phyloP scores from a whole-genome alignment of 2,113 vertebrate species.

The Lamprotornis superbus region DNA sequence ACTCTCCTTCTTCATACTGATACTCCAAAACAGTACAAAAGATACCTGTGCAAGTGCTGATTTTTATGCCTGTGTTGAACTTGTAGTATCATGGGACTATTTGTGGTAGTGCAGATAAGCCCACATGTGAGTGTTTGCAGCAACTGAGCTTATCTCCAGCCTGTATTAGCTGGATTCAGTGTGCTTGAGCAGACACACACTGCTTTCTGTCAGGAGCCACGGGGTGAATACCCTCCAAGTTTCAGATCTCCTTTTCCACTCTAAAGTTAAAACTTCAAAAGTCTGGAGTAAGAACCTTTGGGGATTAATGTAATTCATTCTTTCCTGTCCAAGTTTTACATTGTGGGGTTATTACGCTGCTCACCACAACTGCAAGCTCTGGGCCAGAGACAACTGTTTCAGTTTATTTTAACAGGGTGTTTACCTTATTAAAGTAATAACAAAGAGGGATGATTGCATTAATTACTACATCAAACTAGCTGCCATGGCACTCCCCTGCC shows the following conservation, averaged over 20 bases:
- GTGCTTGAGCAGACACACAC: background rate
- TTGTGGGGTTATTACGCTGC: slow-evolving; percentile 7
- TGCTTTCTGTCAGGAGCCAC: slow-evolving; percentile 11
- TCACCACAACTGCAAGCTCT: slow-evolving; percentile 35
- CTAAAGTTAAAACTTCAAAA: slow-evolving; percentile 54
- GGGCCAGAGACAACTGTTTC: slow-evolving; percentile 46
- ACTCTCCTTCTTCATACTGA: background rate
- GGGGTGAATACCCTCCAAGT: background rate
- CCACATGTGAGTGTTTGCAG: slow-evolving; percentile 29
- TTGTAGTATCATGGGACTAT: background rate
- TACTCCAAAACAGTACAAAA: background rate
- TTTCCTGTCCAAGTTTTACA: slow-evolving; percentile 41
- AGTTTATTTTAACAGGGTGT: slow-evolving; percentile 59
- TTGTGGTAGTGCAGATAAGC: slow-evolving; percentile 28
- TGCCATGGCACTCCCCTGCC: background rate
- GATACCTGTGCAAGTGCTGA: background rate
- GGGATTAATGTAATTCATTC: slow-evolving; percentile 58
- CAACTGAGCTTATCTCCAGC: slow-evolving; percentile 25
- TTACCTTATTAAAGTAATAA: slow-evolving; percentile 60
- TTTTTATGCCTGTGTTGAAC: background rate
- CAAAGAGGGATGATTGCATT: slow-evolving; percentile 18
- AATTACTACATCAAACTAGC: slow-evolving; percentile 23
- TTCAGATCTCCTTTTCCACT: slow-evolving; percentile 40
- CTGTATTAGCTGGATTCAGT: background rate
- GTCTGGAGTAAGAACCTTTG: slow-evolving; percentile 23